These are phyloP conservation scores for Gerris lacustris DNA, from an alignment of 2,888 invertebrate species.

Conservation along the genomic window DNA sequence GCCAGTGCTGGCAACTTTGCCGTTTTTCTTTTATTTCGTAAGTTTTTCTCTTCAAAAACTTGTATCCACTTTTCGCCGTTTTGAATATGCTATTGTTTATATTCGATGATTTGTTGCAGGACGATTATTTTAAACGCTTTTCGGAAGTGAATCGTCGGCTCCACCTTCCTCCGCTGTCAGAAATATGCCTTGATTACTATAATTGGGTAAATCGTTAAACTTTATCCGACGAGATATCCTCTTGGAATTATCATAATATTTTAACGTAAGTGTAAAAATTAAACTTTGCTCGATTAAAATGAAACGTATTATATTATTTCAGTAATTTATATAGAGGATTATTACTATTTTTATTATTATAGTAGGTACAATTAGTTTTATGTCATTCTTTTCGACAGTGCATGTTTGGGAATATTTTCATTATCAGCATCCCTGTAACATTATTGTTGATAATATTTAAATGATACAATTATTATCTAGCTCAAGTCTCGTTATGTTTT, in stretches of 20 bases:
- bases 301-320: too few species aligned
- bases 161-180: background rate
- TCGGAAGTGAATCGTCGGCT: background rate
- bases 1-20: conserved; percentile 30
- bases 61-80: background rate
- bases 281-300: too few species aligned
- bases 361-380: background rate
- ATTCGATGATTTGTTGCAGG: conserved; percentile 7
- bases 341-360: too few species aligned
- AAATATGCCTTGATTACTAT: background rate
- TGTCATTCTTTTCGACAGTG: background rate
- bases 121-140: conserved; percentile 1
- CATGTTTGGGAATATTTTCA: background rate
- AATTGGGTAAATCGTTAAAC: background rate
- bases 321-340: too few species aligned
- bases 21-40: conserved; percentile 12
- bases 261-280: background rate
- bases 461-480: background rate
- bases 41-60: background rate
- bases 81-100: background rate
- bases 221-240: background rate
- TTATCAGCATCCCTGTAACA: too few species aligned
- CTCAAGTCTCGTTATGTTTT: too few species aligned
- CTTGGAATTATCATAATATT: background rate
- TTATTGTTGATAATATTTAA: background rate